These are phyloP conservation scores for Acridotheres tristis DNA, from an alignment of 2,797 vertebrate genomes.

Conservation along the genomic window DNA sequence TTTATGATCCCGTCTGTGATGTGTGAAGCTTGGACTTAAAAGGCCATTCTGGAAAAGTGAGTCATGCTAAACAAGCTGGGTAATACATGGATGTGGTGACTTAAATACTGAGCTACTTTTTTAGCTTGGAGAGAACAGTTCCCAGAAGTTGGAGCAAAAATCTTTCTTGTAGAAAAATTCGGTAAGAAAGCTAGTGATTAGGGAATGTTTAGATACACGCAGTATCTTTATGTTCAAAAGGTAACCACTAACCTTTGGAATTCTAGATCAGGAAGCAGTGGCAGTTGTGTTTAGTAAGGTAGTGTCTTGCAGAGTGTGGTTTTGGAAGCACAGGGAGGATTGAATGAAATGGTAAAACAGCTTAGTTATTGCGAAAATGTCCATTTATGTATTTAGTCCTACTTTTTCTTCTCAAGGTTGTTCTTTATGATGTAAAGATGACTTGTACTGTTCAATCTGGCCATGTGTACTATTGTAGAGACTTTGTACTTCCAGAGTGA, in stretches of 20 bases:
- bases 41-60: neutral
- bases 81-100: neutral
- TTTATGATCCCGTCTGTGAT: neutral
- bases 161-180: neutral
- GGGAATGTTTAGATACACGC: neutral
- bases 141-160: neutral
- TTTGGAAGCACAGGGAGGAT: neutral
- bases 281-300: neutral
- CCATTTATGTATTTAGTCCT: neutral
- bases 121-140: neutral
- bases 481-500: neutral
- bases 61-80: neutral
- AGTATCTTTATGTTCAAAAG: neutral
- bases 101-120: neutral
- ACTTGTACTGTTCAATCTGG: neutral
- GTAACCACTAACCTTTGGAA: neutral
- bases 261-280: neutral
- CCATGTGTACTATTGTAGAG: neutral
- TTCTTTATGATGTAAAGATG: neutral
- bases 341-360: neutral
- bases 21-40: neutral
- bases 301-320: neutral
- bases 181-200: neutral
- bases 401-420: neutral
- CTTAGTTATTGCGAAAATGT: neutral